Evolutionary conservation across 2,113 vertebrate genomes (phyloP), one percentile per base, ranked within the genome.

Genomic region (Macrotis lagotis): DNA sequence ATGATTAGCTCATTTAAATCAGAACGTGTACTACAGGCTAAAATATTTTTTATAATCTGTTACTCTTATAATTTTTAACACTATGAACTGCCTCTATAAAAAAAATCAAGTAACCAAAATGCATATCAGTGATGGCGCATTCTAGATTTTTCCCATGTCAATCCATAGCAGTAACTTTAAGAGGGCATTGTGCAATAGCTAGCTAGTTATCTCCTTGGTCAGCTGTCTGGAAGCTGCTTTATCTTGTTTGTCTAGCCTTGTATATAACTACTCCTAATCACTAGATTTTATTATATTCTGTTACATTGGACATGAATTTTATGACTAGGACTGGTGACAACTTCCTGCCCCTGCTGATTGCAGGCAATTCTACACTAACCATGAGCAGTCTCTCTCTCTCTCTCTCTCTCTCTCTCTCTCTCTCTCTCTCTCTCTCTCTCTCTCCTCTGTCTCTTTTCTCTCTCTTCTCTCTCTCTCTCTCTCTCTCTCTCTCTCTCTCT

Each of bases 111-210:
- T 98, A 98, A 98, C 97, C 98, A 98, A 98, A 98, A 98, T 95
- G 95, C 98, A 8, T 98, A 97, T 98, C 97, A 98, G 95, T 98
- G 96, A 98, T 95, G 97, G 98, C 98, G 97, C 98, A 97, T 98
- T 98, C 97, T 97, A 97, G 98, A 95, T 96, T 94, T 98, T 97
- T 83, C 98, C 97, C 98, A 92, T 97, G 66, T 97, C 96, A 93
- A 98, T 98, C 98, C 97, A 98, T 98, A 98, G 98, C 98, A 97
- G 98, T 98, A 98, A 98, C 97, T 98, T 98, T 98, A 98, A 98
- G 98, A 99, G 98, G 99, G 99, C 98, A 99, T 98, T 98, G 99
- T 99, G 99, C 99, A 99, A 99, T 99, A 99, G 98, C 98, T 99
- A 99, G 98, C 98, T 98, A 99, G 98, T 98, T 98, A 98, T 98